Base-by-base conservation (phyloP, 2,113 vertebrate species). In the Dissostichus mawsoni region DNA sequence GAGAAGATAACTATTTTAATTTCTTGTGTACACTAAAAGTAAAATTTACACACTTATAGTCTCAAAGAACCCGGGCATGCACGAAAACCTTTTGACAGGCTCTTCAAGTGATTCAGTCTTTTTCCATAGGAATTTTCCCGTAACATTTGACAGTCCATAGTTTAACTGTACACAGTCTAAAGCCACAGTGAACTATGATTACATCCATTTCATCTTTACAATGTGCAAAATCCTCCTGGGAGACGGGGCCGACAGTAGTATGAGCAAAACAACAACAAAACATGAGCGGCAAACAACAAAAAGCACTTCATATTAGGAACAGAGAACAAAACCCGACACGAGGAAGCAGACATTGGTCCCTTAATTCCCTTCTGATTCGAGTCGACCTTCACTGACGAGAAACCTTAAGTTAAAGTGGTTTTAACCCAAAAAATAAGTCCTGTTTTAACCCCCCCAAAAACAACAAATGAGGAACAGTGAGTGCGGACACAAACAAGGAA, bases 151-250 rank as follows among this genome's bases (percentile, higher is more conserved):
- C 97, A 98, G 96, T 96, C 96, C 96, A 96, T 96, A 97, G 96
- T 97, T 97, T 97, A 95, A 96, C 96, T 97, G 96, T 97, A 91
- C 93, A 92, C 96, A 97, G 96, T 96, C 96, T 95, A 96, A 97
- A 93, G 97, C 97, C 97, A 98, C 97, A 97, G 96, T 96, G 96
- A 96, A 96, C 97, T 97, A 97, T 96, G 95, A 96, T 97, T 97
- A 94, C 94, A 93, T 94, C 93, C 92, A 92, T 89, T 92, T 92
- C 96, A 95, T 96, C 97, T 98, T 98, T 97, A 98, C 97, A 98
- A 96, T 98, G 98, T 98, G 98, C 98, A 99, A 98, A 98, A 97
- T 97, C 96, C 96, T 97, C 96, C 95, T 94, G 92, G 91, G 92
- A 89, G 66, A 92, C 81, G 80, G 81, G 93, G 81, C 74, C 66